These are phyloP conservation scores for Pelosia muscerda DNA, from an alignment of 2,888 invertebrate species.

Conservation along the genomic window DNA sequence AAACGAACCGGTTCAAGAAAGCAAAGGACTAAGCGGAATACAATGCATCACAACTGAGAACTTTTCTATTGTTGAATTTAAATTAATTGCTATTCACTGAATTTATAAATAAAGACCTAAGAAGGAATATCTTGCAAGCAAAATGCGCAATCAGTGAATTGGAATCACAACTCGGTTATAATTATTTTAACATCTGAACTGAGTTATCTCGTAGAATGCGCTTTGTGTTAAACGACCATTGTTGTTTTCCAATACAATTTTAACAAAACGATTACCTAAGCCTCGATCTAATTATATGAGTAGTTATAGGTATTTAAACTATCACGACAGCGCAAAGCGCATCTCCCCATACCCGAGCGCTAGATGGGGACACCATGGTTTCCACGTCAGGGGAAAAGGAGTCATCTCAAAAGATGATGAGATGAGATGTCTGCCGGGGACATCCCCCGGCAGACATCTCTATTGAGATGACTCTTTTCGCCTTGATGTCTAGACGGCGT, in stretches of 20 bases:
- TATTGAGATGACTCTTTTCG: too few relatives aligned
- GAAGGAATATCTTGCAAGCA: constrained; percentile 57
- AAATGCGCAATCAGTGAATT: constrained; percentile 60
- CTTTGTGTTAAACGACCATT: constrained; percentile 7
- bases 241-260: not conserved
- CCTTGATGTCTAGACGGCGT: too few relatives aligned
- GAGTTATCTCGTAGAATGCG: constrained; percentile 10
- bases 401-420: too few relatives aligned
- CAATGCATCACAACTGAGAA: constrained; percentile 81
- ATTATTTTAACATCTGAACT: constrained; percentile 42
- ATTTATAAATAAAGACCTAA: constrained; percentile 69
- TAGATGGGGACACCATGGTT: too few relatives aligned
- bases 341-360: too few relatives aligned
- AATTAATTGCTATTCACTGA: constrained; percentile 81
- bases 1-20: constrained; percentile 73
- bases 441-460: too few relatives aligned
- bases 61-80: constrained; percentile 82
- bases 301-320: too few relatives aligned
- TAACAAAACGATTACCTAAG: not conserved
- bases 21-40: constrained; percentile 77
- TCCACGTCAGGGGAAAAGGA: too few relatives aligned
- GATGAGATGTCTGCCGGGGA: too few relatives aligned
- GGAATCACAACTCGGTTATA: constrained; percentile 46
- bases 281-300: not conserved
- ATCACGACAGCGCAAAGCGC: too few relatives aligned